phyloP scores from a whole-genome alignment of 2,888 invertebrate genomes.

The Horisme vitalbata region DNA sequence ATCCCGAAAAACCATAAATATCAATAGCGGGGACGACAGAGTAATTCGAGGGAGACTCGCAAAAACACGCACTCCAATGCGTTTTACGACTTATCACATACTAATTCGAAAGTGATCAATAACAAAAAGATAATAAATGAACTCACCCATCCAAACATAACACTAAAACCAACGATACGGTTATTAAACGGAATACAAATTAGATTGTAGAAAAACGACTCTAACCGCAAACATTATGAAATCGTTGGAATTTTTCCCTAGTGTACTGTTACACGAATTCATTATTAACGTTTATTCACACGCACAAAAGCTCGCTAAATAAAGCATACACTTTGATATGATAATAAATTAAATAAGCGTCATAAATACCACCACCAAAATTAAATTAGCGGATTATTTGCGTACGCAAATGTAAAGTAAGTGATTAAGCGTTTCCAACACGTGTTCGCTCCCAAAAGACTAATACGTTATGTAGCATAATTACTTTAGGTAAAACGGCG shows the following conservation, averaged over 20 bases:
- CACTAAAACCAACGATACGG: constrained; percentile 35
- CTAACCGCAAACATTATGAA: constrained; percentile 58
- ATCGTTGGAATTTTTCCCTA: constrained; percentile 63
- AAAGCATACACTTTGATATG: constrained; percentile 75
- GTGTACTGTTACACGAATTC: constrained; percentile 67
- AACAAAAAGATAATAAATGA: constrained; percentile 43
- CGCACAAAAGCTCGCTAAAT: constrained; percentile 68
- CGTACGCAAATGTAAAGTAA: constrained; percentile 78
- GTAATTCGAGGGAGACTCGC: constrained; percentile 55
- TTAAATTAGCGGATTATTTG: constrained; percentile 80
- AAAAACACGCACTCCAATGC: constrained; percentile 58
- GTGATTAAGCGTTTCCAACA: constrained; percentile 79
- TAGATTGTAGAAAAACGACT: constrained; percentile 53
- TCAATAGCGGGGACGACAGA: constrained; percentile 65
- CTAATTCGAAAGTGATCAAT: constrained; percentile 64
- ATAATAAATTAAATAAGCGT: constrained; percentile 79
- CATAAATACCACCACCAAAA: constrained; percentile 74
- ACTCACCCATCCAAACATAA: constrained; percentile 28
- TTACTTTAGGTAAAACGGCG: constrained; percentile 76
- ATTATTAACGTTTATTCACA: constrained; percentile 71
- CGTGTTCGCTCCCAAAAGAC: constrained; percentile 78
- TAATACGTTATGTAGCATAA: constrained; percentile 79
- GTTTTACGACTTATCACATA: constrained; percentile 63
- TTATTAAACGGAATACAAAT: constrained; percentile 44
- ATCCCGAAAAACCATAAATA: constrained; percentile 73